Base-by-base conservation (phyloP, 1,140 invertebrate genomes). In the Aphidius ervi region DNA sequence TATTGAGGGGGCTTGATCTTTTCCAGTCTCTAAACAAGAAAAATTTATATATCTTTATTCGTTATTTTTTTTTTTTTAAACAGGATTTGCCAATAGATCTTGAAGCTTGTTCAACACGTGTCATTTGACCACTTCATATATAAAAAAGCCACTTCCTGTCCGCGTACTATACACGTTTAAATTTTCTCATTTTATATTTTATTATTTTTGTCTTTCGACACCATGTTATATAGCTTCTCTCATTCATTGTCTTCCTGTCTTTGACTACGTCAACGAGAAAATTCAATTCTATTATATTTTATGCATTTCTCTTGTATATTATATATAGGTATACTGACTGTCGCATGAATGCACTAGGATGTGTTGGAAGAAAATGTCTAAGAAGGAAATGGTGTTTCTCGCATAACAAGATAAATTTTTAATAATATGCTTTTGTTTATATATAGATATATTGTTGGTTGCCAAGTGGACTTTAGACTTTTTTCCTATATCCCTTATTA, bases 351-450 rank as follows among this genome's bases (percentile, higher is more conserved):
- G 23, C 23, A 31, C 23, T 31, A 1, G 23, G 23, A 31, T 31
- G 23, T 31, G 2, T 31, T 3, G 4, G 2, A 1, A 31, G 23
- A 31, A 31, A 31, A 31, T 16, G 16, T 16, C 16, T 16, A 63
- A 68, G 68, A 71, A 70, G 70, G 70, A 72, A 72, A 72, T 70
- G 68, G 71, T 65, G 68, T 63, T 61, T 58, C 61, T 47, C 62
- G 70, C 68, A 72, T 72, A 72, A 72, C 65, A 71, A 72, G 66
- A 59, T 56, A 48, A 16, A 64, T 56, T 59, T 54, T 42, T 31
- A 46, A 49, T 20, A 37, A 55, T 43, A 45, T 16, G 16, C 16
- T 16, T 16, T 16, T 16, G 16, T 16, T 16, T 16, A 16, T 16
- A 16, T 16, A 16, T 16, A 16, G 16, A 16, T 16, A 16, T 1